Percentiles rank a stretch among this genome's conserved stretches.
Evolutionary conservation across 2,888 invertebrate genomes (phyloP).

Genomic region (Byasa hedistus): DNA sequence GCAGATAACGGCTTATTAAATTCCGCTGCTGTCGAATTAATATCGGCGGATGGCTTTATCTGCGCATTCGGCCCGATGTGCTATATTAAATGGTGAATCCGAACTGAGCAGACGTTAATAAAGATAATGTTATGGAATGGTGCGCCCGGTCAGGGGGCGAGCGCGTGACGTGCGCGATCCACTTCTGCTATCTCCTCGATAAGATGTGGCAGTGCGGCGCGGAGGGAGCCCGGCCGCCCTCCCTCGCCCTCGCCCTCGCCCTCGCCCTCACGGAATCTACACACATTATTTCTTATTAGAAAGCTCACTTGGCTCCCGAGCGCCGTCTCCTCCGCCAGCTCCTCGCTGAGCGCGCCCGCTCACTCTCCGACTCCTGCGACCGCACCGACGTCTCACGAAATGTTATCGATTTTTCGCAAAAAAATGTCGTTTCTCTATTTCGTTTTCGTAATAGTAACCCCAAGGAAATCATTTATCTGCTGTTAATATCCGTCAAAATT

Average conservation of each 20-base stretch:
- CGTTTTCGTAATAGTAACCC: too few relatives aligned
- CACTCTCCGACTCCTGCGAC: too few relatives aligned
- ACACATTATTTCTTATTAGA: conserved; percentile 66
- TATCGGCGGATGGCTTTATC: conserved; percentile 60
- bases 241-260: conserved; percentile 52
- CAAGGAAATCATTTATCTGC: too few relatives aligned
- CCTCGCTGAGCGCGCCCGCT: too few relatives aligned
- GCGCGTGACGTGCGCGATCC: conserved; percentile 60
- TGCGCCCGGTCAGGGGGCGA: conserved; percentile 49
- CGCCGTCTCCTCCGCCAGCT: conserved; percentile 14
- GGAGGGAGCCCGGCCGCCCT: conserved; percentile 47
- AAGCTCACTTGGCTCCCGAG: conserved; percentile 41
- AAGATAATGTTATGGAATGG: conserved; percentile 61
- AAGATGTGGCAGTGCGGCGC: conserved; percentile 47
- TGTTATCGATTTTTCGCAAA: too few relatives aligned
- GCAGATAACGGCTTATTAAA: conserved; percentile 72
- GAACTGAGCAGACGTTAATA: conserved; percentile 60
- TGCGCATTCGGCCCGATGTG: conserved; percentile 53
- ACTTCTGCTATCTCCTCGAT: conserved; percentile 69
- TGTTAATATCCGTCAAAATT: too few relatives aligned
- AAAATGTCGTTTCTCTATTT: too few relatives aligned
- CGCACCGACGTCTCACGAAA: too few relatives aligned
- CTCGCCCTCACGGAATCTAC: conserved; percentile 65
- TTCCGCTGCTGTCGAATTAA: conserved; percentile 60
- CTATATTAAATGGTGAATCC: conserved; percentile 64